Conservation (phyloP, 2,888 invertebrate species). For the Mesorhabditis sp. region DNA sequence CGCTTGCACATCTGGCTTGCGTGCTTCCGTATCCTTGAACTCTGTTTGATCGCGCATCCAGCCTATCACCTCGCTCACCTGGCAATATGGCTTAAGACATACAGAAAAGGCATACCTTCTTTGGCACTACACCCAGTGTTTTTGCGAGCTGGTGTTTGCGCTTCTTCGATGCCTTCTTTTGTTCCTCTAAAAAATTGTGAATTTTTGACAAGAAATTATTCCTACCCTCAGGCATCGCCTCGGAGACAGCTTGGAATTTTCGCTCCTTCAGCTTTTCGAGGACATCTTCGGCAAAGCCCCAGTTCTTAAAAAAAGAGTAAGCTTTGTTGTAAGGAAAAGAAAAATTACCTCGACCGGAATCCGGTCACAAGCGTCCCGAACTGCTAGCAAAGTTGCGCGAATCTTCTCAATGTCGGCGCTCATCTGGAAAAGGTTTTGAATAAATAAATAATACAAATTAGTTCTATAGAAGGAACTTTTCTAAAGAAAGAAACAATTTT, state of each 20-base stretch:
- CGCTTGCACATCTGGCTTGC: no score
- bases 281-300: slow-evolving; percentile 45
- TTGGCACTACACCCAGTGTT: slow-evolving; percentile 31
- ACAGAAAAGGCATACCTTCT: slow-evolving; percentile 11
- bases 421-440: no score
- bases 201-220: neutral
- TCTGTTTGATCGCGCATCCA: neutral
- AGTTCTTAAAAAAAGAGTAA: slow-evolving; percentile 24
- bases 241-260: slow-evolving; percentile 40
- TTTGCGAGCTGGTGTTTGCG: slow-evolving; percentile 34
- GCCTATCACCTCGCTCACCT: slow-evolving; percentile 29
- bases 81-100: neutral
- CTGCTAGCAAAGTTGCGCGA: neutral
- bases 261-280: slow-evolving; percentile 32
- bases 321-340: neutral
- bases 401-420: no score
- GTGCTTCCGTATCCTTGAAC: neutral
- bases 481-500: no score
- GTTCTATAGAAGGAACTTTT: no score
- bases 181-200: slow-evolving; percentile 27
- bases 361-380: neutral
- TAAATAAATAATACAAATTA: no score
- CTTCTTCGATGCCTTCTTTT: slow-evolving; percentile 23
- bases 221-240: slow-evolving; percentile 35
- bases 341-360: neutral